These are phyloP conservation scores for Protonemura montana DNA, from an alignment of 2,888 invertebrate genomes.

Conservation along the genomic window DNA sequence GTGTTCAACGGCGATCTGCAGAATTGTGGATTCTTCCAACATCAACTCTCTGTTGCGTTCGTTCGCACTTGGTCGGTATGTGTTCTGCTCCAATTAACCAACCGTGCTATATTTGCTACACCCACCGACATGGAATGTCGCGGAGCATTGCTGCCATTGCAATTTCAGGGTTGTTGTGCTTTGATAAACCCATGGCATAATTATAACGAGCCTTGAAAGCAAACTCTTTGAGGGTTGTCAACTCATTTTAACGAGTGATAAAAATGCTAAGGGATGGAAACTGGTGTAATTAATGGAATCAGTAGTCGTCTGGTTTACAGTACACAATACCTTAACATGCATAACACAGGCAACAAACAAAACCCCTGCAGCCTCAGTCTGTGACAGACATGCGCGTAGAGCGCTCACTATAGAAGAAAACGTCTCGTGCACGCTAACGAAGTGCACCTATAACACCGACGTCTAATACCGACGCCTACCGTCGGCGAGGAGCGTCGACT, in stretches of 20 bases:
- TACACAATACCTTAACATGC: neutral
- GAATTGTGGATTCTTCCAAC: too few relatives aligned
- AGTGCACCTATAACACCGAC: conserved; percentile 43
- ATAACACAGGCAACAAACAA: neutral
- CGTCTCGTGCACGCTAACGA: too few relatives aligned
- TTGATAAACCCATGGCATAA: neutral
- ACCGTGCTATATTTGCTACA: too few relatives aligned
- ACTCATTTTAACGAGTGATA: neutral
- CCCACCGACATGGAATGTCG: neutral
- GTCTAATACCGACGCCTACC: conserved; percentile 38
- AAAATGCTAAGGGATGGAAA: neutral
- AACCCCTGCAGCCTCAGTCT: neutral
- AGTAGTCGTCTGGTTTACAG: neutral
- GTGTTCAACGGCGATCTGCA: neutral
- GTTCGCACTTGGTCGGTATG: too few relatives aligned
- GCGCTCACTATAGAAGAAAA: too few relatives aligned
- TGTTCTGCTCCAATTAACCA: too few relatives aligned
- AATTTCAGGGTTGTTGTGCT: neutral
- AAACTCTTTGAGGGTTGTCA: neutral
- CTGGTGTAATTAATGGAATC: neutral
- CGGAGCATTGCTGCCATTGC: neutral
- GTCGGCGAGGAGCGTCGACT: conserved; percentile 39
- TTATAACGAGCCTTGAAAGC: neutral
- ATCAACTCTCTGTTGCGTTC: too few relatives aligned
- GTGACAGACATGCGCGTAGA: neutral